Base-by-base conservation (phyloP, 2,797 vertebrate genomes). In the Falco rusticolus region DNA sequence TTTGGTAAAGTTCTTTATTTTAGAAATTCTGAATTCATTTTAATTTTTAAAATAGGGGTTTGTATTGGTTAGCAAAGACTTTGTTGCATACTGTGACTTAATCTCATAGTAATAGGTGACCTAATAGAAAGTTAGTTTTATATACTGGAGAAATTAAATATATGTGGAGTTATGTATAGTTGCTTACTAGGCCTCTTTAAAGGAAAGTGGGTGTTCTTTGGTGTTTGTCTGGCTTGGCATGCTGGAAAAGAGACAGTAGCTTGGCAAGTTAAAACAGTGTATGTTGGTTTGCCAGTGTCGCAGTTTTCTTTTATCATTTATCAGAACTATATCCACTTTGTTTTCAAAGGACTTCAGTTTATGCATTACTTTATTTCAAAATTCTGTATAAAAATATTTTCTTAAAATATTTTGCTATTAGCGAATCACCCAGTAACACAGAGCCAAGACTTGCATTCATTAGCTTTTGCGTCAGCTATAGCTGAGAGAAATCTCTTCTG, bases 381-480 rank as follows among this genome's bases (percentile, higher is more conserved):
- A 33, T 19, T 8, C 3, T 10, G 1, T 37, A 34, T 39, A 29
- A 20, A 57, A 48, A 16, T 31, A 1, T 72, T 48, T n/a, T 48
- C 33, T 34, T 60, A 24, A 61, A 48, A 6, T 59, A 22, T 33
- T 65, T 47, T 34, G 4, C 34, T 54, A 4, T 37, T 45, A 16
- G 10, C 1, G 5, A 60, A 5, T 51, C 0, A 0, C 11, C 50
- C 11, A 53, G 29, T 51, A 54, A 4, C 9, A 4, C 3, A 33
- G 29, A 64, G 17, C 45, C 26, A 24, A 19, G 57, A 34, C 17
- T 50, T 41, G 8, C 5, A 3, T 50, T 54, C 25, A 2, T 50
- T 50, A 31, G 12, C 33, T 47, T 64, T 28, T 41, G 20, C 31
- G 45, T 34, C 28, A 6, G 19, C 31, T 71, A 15, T 14, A 43